Conservation (phyloP, 2,888 invertebrate species). For the Girardia tigrina region DNA sequence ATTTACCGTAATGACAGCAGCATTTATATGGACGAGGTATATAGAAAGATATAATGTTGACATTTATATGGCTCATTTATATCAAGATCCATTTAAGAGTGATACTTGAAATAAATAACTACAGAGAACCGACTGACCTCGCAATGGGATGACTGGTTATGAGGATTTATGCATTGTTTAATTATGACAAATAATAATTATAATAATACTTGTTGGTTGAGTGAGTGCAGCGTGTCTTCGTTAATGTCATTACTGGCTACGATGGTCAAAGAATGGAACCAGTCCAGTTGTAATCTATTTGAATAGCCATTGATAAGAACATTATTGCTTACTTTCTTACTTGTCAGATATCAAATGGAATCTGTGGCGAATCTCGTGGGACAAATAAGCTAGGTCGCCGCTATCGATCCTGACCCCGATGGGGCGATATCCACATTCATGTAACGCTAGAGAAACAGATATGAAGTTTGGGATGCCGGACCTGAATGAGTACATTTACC, state of each 20-base stretch:
- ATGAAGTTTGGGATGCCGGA: slow-evolving; percentile 91
- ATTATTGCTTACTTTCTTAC: too few species aligned
- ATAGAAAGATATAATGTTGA: too few species aligned
- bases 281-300: slow-evolving; percentile 61
- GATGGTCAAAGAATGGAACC: slow-evolving; percentile 73
- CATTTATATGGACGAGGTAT: too few species aligned
- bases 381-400: slow-evolving; percentile 86
- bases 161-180: too few species aligned
- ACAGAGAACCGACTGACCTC: too few species aligned
- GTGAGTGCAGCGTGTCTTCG: slow-evolving; percentile 86
- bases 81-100: too few species aligned
- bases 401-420: slow-evolving; percentile 86
- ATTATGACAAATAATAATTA: too few species aligned
- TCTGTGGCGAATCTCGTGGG: slow-evolving; percentile 67
- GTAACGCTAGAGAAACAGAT: slow-evolving; percentile 77
- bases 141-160: too few species aligned
- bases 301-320: neutral
- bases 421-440: slow-evolving; percentile 75
- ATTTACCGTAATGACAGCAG: too few species aligned
- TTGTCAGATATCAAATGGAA: slow-evolving; percentile 65
- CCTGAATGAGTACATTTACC: too few species aligned
- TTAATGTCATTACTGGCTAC: slow-evolving; percentile 97
- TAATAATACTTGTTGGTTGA: slow-evolving; percentile 69
- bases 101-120: too few species aligned
- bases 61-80: too few species aligned